Base-by-base conservation (phyloP, 2,797 vertebrate species). In the Limnodromus scolopaceus region DNA sequence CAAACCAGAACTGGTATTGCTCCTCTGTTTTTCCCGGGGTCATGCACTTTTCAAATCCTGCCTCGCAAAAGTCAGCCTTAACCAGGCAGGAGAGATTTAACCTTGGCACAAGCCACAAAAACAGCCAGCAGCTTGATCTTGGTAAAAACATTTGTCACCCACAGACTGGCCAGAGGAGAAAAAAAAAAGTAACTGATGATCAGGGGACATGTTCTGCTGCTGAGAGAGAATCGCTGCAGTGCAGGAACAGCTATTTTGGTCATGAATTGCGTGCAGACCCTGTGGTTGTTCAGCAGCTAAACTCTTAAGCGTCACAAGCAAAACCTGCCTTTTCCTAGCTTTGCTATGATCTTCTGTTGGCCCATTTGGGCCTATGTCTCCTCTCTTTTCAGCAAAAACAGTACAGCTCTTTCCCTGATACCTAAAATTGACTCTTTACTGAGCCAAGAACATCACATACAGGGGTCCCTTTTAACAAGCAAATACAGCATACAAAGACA, bases 51-150 rank as follows among this genome's bases (percentile, higher is more conserved):
- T 61, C 34, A 76, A 1, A 1, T 74, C n/a, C 55, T 38, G 36
- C 30, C 45, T 80, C 5, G 0, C n/a, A 53, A n/a, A 85, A 86
- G 64, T 84, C 80, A 81, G 41, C 45, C 61, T 75, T 61, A 51
- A 66, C 24, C 24, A 81, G 36, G 65, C 64, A 92, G 48, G 75
- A 88, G 57, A 78, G 32, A 75, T 71, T 81, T 57, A 88, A 93
- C 54, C 36, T 57, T 88, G 65, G 48, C 57, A 81, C 32, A 53
- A 81, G 41, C 51, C 68, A 23, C 13, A 68, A n/a, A 4, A 30
- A 19, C 53, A 68, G 61, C 39, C 48, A 80, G 57, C 36, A 87
- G 53, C 64, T 45, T 91, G 30, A 86, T 48, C 43, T 39, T 6
- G 3, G 24, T 58, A 54, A 68, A 82, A 79, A 36, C 12, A 57